Evolutionary conservation across 2,888 invertebrate genomes (phyloP).

Genomic region (Sesia apiformis): DNA sequence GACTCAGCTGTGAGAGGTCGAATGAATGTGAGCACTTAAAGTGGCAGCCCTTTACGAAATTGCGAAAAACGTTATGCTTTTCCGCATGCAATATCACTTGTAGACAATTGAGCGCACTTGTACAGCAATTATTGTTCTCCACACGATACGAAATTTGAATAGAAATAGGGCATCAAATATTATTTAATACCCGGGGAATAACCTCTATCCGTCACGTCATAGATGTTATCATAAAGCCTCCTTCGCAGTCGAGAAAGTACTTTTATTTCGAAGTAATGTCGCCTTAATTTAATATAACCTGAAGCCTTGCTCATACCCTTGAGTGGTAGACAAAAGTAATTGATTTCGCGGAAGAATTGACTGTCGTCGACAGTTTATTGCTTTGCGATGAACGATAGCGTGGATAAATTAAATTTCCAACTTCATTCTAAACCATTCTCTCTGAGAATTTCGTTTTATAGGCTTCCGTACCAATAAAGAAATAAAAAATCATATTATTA

Average conservation of each 20-base stretch:
- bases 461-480: background rate
- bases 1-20: constrained; percentile 10
- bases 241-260: background rate
- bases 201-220: background rate
- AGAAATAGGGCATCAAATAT: background rate
- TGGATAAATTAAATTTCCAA: constrained; percentile 6
- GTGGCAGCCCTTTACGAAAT: background rate
- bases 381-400: constrained; percentile 6
- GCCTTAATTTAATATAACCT: constrained; percentile 10
- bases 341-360: constrained; percentile 10
- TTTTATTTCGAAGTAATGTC: background rate
- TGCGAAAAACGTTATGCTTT: too few relatives aligned
- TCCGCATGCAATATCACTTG: too few relatives aligned
- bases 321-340: constrained; percentile 7
- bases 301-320: constrained; percentile 3
- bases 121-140: too few relatives aligned
- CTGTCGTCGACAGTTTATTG: constrained; percentile 8
- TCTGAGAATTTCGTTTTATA: background rate
- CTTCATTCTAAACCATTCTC: constrained; percentile 1
- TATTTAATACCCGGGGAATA: background rate
- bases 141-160: too few relatives aligned
- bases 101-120: too few relatives aligned
- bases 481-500: too few relatives aligned
- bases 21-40: constrained; percentile 24
- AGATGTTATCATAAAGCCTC: background rate